Conservation (phyloP, 2,888 invertebrate genomes). For the Taenaris catops region DNA sequence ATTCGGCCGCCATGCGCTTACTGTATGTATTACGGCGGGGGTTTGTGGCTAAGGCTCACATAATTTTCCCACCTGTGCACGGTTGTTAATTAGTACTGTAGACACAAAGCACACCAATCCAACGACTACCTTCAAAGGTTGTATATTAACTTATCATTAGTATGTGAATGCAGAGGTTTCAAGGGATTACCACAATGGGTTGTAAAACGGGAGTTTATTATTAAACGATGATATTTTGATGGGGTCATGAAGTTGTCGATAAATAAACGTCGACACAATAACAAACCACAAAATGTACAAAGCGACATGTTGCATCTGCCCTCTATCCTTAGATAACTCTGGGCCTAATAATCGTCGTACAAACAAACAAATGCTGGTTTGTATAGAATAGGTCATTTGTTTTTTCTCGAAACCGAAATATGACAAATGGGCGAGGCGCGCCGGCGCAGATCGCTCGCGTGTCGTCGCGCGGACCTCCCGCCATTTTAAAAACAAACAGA, state of each 20-base stretch:
- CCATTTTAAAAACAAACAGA: constrained; percentile 80
- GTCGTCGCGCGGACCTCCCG: constrained; percentile 78
- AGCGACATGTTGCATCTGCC: constrained; percentile 59
- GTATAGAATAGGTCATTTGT: constrained; percentile 72
- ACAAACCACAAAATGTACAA: constrained; percentile 38
- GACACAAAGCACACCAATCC: constrained; percentile 30
- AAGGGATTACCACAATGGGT: background rate
- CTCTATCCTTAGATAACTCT: constrained; percentile 60
- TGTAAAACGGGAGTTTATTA: constrained; percentile 3
- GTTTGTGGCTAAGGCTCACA: constrained; percentile 41
- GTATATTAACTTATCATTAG: constrained; percentile 14
- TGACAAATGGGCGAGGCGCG: constrained; percentile 73
- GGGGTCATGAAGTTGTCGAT: constrained; percentile 16
- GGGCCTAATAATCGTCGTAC: constrained; percentile 66
- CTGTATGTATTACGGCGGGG: constrained; percentile 44
- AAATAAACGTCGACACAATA: constrained; percentile 29
- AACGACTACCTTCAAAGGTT: constrained; percentile 11
- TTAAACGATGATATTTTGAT: constrained; percentile 4
- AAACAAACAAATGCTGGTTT: constrained; percentile 73
- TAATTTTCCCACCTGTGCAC: constrained; percentile 48
- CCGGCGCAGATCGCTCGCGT: constrained; percentile 65
- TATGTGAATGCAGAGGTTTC: constrained; percentile 7
- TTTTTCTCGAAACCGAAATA: constrained; percentile 73
- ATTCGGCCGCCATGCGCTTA: constrained; percentile 52
- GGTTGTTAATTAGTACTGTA: constrained; percentile 40